Evolutionary conservation across 2,888 invertebrate genomes (phyloP).

Genomic region (Clostera curtula): DNA sequence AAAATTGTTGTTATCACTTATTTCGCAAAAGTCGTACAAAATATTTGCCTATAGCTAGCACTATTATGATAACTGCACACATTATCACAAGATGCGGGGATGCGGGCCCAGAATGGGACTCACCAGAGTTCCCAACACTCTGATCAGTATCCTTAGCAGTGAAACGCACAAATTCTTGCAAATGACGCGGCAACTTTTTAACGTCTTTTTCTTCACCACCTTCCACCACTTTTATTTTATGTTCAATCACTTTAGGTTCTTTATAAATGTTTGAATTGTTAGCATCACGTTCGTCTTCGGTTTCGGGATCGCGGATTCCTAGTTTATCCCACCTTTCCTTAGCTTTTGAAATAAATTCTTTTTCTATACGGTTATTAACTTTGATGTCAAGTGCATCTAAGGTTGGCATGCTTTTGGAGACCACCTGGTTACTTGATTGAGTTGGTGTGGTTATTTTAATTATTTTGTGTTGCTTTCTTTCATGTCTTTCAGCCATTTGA

Average conservation of each 20-base stretch:
- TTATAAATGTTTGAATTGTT: slow-evolving; percentile 44
- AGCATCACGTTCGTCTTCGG: slow-evolving; percentile 72
- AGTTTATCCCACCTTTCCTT: slow-evolving; percentile 81
- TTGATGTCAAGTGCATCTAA: slow-evolving; percentile 50
- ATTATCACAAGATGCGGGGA: slow-evolving; percentile 66
- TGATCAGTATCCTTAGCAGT: slow-evolving; percentile 68
- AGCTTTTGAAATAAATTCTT: slow-evolving; percentile 86
- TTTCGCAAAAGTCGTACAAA: slow-evolving; percentile 51
- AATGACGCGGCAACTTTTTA: slow-evolving; percentile 81
- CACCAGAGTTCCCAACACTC: slow-evolving; percentile 70
- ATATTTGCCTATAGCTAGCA: slow-evolving; percentile 58
- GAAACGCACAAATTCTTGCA: slow-evolving; percentile 85
- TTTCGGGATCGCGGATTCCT: slow-evolving; percentile 80
- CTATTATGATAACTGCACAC: slow-evolving; percentile 66
- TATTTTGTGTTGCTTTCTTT: slow-evolving; percentile 85
- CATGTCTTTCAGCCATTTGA: slow-evolving; percentile 85
- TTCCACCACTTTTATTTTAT: slow-evolving; percentile 79
- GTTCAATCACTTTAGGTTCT: slow-evolving; percentile 59
- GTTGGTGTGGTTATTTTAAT: slow-evolving; percentile 81
- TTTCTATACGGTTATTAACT: slow-evolving; percentile 76
- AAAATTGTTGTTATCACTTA: slow-evolving; percentile 42
- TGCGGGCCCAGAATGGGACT: slow-evolving; percentile 52
- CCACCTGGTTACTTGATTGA: slow-evolving; percentile 26
- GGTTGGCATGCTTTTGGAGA: slow-evolving; percentile 54
- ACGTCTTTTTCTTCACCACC: slow-evolving; percentile 77